Conservation (phyloP, 2,113 vertebrate species). For the Polypterus senegalus region DNA sequence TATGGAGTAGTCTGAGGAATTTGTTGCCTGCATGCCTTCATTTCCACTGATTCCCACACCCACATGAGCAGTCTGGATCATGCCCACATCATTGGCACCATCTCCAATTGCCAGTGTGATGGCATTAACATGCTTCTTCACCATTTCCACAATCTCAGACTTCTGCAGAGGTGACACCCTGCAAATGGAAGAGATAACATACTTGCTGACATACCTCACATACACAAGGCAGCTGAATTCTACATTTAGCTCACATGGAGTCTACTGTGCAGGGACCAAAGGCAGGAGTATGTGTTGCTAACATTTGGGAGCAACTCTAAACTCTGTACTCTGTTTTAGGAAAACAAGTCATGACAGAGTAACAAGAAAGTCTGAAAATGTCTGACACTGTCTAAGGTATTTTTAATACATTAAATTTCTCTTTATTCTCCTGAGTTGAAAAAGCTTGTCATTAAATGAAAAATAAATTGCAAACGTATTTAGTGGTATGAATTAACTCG, state of each 20-base stretch:
- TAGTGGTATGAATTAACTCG: too few species aligned
- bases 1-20: slow-evolving; percentile 93
- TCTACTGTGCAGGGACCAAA: too few species aligned
- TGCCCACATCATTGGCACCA: slow-evolving; percentile 92
- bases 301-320: too few species aligned
- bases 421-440: too few species aligned
- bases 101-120: slow-evolving; percentile 95
- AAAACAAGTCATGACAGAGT: too few species aligned
- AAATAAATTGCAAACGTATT: too few species aligned
- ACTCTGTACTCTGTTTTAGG: too few species aligned
- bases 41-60: slow-evolving; percentile 96
- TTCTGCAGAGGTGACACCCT: slow-evolving; percentile 97
- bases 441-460: too few species aligned
- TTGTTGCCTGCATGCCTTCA: slow-evolving; percentile 96
- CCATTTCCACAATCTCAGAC: slow-evolving; percentile 96
- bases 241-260: slow-evolving; percentile 25
- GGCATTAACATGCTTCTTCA: slow-evolving; percentile 93
- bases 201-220: slow-evolving; percentile 19
- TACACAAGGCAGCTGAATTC: slow-evolving; percentile 36
- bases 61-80: slow-evolving; percentile 96
- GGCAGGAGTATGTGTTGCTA: too few species aligned
- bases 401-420: too few species aligned
- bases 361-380: too few species aligned
- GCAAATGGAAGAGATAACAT: slow-evolving; percentile 22
- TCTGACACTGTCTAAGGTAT: too few species aligned